Evolutionary conservation across 2,888 invertebrate genomes (phyloP).

Genomic region (Phyllotreta cruciferae): DNA sequence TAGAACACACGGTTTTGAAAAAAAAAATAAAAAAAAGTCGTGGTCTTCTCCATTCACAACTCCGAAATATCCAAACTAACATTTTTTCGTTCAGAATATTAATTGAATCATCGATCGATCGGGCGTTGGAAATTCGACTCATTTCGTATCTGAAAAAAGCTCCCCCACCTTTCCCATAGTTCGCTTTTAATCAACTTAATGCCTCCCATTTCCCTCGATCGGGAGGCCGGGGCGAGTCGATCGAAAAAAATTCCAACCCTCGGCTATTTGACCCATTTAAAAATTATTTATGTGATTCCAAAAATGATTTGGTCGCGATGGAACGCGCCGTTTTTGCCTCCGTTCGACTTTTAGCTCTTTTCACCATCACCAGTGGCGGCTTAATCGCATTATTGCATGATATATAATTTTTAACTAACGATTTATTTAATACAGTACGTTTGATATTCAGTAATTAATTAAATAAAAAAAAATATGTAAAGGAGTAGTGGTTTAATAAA

Average conservation of each 20-base stretch:
- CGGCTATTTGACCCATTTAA: conserved; percentile 31
- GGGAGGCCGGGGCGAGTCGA: conserved; percentile 21
- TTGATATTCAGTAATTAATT: no score
- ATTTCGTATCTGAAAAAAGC: conserved; percentile 26
- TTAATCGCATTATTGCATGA: no score
- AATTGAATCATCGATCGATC: background rate
- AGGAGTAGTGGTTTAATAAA: no score
- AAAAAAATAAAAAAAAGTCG: no score
- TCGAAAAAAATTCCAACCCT: conserved; percentile 23
- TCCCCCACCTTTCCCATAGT: conserved; percentile 19
- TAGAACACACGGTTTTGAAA: no score
- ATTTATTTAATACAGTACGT: no score
- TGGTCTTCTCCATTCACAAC: no score
- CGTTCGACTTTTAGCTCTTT: background rate
- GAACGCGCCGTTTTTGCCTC: conserved; percentile 7
- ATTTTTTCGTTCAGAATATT: background rate
- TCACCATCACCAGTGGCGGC: background rate
- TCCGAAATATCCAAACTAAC: background rate
- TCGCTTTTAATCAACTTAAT: conserved; percentile 30
- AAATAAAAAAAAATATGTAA: no score
- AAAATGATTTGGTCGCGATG: conserved; percentile 29
- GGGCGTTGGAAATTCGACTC: conserved; percentile 7
- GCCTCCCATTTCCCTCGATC: conserved; percentile 24
- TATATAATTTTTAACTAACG: no score
- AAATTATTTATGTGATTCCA: conserved; percentile 34